phyloP scores from a whole-genome alignment of 1,140 invertebrate species.

The Drosophila quadrilineata region DNA sequence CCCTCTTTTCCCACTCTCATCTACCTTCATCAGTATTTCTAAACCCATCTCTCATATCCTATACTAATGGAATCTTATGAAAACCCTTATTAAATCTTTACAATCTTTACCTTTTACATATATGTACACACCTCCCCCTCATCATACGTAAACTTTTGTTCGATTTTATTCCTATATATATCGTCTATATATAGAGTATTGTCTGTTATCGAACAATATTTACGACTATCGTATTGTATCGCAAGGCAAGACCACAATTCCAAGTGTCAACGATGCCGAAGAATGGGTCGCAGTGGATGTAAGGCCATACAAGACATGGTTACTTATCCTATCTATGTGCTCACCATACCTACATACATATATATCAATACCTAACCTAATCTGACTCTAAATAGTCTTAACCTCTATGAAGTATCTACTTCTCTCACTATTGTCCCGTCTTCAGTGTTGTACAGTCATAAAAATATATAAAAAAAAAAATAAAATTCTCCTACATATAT shows the following conservation, averaged over 20 bases:
- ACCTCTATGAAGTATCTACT: conserved; percentile 11
- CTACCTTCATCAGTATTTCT: neutral
- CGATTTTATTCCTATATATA: conserved; percentile 17
- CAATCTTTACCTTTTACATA: conserved; percentile 60
- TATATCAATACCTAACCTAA: conserved; percentile 47
- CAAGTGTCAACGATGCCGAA: conserved; percentile 97
- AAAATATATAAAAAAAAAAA: no score
- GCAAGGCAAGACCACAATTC: conserved; percentile 97
- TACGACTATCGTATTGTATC: conserved; percentile 96
- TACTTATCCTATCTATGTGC: conserved; percentile 51
- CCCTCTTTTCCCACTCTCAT: neutral
- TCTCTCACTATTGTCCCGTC: conserved; percentile 4
- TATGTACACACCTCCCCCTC: conserved; percentile 27
- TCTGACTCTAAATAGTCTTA: conserved; percentile 17
- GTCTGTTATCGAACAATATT: conserved; percentile 86
- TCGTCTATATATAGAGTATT: conserved; percentile 53
- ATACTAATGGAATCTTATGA: conserved; percentile 21
- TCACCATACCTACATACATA: conserved; percentile 17
- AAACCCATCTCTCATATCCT: conserved; percentile 10
- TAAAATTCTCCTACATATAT: no score
- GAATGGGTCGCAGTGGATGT: conserved; percentile 97
- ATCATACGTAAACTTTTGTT: conserved; percentile 39
- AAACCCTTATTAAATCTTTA: conserved; percentile 51
- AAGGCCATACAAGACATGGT: conserved; percentile 83
- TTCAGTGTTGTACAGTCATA: conserved; percentile 20